These are phyloP conservation scores for Helicoverpa armigera DNA, from an alignment of 1,140 invertebrate species.

Conservation along the genomic window DNA sequence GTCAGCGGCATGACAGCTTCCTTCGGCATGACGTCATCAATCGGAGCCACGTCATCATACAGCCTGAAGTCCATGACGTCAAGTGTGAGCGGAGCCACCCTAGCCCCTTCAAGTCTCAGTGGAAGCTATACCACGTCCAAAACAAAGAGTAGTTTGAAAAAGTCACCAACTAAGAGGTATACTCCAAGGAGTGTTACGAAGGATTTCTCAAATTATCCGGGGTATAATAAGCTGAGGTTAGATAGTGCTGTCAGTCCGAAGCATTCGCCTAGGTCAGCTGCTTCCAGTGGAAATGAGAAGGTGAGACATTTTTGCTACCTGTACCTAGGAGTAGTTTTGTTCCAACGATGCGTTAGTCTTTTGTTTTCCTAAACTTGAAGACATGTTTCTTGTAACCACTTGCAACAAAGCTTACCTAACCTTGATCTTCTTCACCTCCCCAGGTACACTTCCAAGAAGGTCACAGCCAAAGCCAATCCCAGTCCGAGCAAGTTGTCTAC, in stretches of 20 bases:
- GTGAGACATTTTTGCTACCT: slow-evolving; percentile 51
- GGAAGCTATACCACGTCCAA: slow-evolving; percentile 77
- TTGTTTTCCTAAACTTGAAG: neutral
- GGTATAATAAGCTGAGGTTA: slow-evolving; percentile 83
- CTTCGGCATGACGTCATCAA: slow-evolving; percentile 74
- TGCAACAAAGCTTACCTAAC: neutral
- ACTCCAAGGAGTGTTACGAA: slow-evolving; percentile 72
- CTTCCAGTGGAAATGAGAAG: slow-evolving; percentile 72
- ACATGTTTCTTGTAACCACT: neutral
- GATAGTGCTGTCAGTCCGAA: slow-evolving; percentile 85
- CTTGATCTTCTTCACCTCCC: slow-evolving; percentile 25
- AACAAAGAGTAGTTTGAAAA: slow-evolving; percentile 82
- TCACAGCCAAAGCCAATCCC: slow-evolving; percentile 59
- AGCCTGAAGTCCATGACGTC: slow-evolving; percentile 75
- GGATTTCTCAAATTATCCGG: slow-evolving; percentile 73
- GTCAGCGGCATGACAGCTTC: slow-evolving; percentile 75
- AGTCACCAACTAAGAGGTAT: slow-evolving; percentile 79
- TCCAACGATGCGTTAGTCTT: no score
- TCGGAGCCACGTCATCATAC: slow-evolving; percentile 80
- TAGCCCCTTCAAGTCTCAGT: slow-evolving; percentile 78
- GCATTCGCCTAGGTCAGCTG: slow-evolving; percentile 74
- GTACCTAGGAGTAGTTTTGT: no score
- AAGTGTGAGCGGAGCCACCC: slow-evolving; percentile 71
- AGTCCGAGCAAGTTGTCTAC: slow-evolving; percentile 67
- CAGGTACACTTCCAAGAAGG: slow-evolving; percentile 82